Evolutionary conservation across 1,140 invertebrate species (phyloP).

Genomic region (Bombus balteatus): DNA sequence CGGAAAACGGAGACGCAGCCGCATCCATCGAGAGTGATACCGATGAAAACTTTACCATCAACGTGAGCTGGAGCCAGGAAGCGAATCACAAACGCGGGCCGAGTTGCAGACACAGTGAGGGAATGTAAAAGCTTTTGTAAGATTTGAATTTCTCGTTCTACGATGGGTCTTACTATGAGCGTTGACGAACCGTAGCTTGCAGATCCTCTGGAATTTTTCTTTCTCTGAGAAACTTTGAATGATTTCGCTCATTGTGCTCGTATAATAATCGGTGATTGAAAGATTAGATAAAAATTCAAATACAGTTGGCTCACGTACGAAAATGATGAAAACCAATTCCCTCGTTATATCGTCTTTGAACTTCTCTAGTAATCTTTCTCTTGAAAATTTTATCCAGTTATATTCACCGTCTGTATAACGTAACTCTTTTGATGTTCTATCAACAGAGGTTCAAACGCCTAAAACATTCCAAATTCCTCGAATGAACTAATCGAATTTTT

Average conservation of each 20-base stretch:
- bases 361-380: background rate
- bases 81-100: background rate
- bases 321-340: too few species aligned
- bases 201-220: background rate
- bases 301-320: background rate
- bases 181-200: background rate
- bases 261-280: background rate
- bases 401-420: too few species aligned
- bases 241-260: background rate
- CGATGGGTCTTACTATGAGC: background rate
- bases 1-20: constrained; percentile 50
- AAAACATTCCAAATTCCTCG: too few species aligned
- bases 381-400: too few species aligned
- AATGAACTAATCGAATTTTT: too few species aligned
- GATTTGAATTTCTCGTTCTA: constrained; percentile 41
- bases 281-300: background rate
- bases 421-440: too few species aligned
- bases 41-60: constrained; percentile 67
- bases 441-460: too few species aligned
- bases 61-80: constrained; percentile 37
- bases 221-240: background rate
- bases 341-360: background rate
- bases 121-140: constrained; percentile 53
- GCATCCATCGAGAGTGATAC: constrained; percentile 60
- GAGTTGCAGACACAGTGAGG: background rate